A percentile compares a stretch with the other conserved stretches of the same genome.
phyloP scores from a whole-genome alignment of 1,140 invertebrate species.

The Euura saliciscinereae region DNA sequence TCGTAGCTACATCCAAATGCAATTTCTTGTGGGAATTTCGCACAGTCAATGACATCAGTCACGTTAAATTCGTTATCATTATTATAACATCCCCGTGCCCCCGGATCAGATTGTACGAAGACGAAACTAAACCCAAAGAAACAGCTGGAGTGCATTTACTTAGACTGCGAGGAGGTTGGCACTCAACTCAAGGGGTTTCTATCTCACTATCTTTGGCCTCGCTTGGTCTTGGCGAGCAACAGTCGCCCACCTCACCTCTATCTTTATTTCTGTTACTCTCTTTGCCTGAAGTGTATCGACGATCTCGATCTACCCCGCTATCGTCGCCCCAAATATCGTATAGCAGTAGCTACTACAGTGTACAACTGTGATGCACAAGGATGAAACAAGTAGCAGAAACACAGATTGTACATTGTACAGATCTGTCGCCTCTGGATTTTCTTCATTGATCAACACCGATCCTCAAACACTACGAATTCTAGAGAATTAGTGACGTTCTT shows the following conservation, averaged over 20 bases:
- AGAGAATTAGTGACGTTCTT: not conserved
- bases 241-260: slow-evolving; percentile 11
- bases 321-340: slow-evolving; percentile 9
- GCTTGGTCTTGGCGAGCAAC: slow-evolving; percentile 25
- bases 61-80: not conserved
- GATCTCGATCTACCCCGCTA: slow-evolving; percentile 25
- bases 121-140: slow-evolving; percentile 18
- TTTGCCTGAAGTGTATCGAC: slow-evolving; percentile 22
- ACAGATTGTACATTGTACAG: slow-evolving; percentile 7
- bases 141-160: slow-evolving; percentile 52
- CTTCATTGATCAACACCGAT: not conserved
- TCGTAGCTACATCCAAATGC: no score
- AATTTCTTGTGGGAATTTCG: not conserved
- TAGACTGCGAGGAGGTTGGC: slow-evolving; percentile 48
- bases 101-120: slow-evolving; percentile 16
- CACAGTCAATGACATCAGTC: not conserved
- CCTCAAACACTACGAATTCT: not conserved
- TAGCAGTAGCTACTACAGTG: not conserved
- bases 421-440: not conserved
- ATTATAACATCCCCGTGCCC: not conserved
- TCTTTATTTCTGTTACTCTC: slow-evolving; percentile 12
- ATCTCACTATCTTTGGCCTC: slow-evolving; percentile 43
- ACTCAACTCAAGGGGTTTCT: slow-evolving; percentile 50
- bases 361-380: not conserved
- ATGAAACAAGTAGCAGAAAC: not conserved